Base-by-base conservation (phyloP, 2,888 invertebrate genomes). In the Coenonympha arcania region DNA sequence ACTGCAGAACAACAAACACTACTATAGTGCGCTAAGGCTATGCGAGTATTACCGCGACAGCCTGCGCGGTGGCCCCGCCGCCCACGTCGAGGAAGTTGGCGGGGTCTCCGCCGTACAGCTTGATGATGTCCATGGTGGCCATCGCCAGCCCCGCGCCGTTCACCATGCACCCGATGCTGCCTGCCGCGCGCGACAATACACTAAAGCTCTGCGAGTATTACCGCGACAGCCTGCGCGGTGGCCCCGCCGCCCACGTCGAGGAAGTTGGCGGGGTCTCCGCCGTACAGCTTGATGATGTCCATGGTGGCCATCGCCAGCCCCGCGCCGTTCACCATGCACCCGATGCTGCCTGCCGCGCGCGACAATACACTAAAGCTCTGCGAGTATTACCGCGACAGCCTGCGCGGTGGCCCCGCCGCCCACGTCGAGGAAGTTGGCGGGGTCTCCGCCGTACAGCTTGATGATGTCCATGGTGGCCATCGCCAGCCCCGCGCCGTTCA, bases 381-480 rank as follows among this genome's bases (percentile, higher is more conserved):
- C n/a, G n/a, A 26, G 16, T 33, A 33, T 33, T 22, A 39, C 39
- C 22, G 39, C 16, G 9, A 24, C 98, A 54, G 93, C 92, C 57
- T 92, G 89, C 1, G 96, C 92, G 3, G 96, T 94, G 43, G 98
- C 98, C 50, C 97, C 97, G 66, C 98, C 98, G 49, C 98, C 98
- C 9, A 98, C 97, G 80, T 98, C 98, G 52, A 98, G 89, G 88
- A 98, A 98, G 85, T 98, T 98, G 34, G 98, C 98, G 4, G 98
- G 98, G 64, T 92, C 92, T 18, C 98, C 98, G 22, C 98, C 98
- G 66, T 98, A 95, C 65, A 98, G 87, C 73, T 97, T 96, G 71
- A 98, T 98, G 58, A 98, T 97, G 76, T 98, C 98, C 98, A 98
- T 98, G 4, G 98, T 98, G 16, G 98, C 96, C 98, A 98, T 98